A percentile compares a stretch with the other conserved stretches of the same genome.
These are phyloP conservation scores for Drosophila seguyi DNA, from an alignment of 1,140 invertebrate species.

Conservation along the genomic window DNA sequence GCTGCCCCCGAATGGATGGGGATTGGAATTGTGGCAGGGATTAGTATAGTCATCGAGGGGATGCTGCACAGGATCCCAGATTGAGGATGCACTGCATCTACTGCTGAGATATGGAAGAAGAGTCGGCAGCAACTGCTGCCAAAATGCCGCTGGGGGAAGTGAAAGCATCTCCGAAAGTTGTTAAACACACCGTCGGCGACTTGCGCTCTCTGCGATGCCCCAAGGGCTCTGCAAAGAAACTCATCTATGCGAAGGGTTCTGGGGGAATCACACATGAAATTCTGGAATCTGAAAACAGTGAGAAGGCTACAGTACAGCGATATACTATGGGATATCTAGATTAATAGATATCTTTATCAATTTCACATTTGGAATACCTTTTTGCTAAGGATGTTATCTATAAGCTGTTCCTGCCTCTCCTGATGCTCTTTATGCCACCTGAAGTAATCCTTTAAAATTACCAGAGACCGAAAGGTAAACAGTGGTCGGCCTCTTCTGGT, in stretches of 20 bases:
- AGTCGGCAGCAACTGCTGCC: conserved; percentile 41
- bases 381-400: too few species aligned
- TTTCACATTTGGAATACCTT: too few species aligned
- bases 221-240: conserved; percentile 12
- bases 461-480: too few species aligned
- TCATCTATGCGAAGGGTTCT: conserved; percentile 15
- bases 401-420: too few species aligned
- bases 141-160: conserved; percentile 71
- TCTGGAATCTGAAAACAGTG: neutral
- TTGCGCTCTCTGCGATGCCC: neutral
- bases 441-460: too few species aligned
- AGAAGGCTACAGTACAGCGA: neutral
- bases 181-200: conserved; percentile 64
- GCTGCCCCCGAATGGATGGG: neutral
- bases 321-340: neutral
- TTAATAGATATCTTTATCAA: too few species aligned
- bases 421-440: too few species aligned
- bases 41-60: neutral
- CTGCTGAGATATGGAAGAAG: conserved; percentile 23
- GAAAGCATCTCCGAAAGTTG: conserved; percentile 78
- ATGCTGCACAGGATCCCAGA: neutral
- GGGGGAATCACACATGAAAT: neutral
- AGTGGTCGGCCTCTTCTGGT: too few species aligned
- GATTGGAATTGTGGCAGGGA: too few species aligned
- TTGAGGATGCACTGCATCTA: conserved; percentile 23